Base-by-base conservation (phyloP, 2,797 vertebrate species). In the Sebastes trivittatus region DNA sequence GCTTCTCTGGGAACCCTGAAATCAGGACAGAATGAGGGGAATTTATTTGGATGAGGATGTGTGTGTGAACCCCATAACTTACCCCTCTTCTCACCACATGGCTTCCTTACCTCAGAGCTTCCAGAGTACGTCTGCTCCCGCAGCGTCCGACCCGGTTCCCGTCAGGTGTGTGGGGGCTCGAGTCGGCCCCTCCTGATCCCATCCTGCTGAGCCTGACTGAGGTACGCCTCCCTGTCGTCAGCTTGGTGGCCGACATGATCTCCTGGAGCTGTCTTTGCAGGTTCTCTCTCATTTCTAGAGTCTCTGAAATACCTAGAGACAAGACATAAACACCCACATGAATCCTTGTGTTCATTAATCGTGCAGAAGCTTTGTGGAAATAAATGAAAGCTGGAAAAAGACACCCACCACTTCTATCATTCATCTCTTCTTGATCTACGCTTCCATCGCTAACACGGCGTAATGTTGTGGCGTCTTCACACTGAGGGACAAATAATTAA, bases 221-320 rank as follows among this genome's bases (percentile, higher is more conserved):
- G 13, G 93, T 77, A 16, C 96, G 96, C 18, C 96, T 96, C 3
- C 95, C 96, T n/a, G 94, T 95, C 0, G 95, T 95, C 54, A 98
- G 74, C 1, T 96, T 97, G 18, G 98, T 99, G 73, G 98, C 98
- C 32, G 98, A 97, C 98, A 99, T 99, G 83, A 99, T 97, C 95
- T 98, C 98, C 90, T 99, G 97, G 20, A 99, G 95, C 88, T 99
- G 98, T 69, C 92, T 96, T 58, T 99, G 98, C 82, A 99, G 96
- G 87, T 93, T 97, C 83, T 98, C 97, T 75, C 98, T 97, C 98
- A 99, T 98, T 93, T 98, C 97, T 69, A 98, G 89, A 2, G 97
- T 96, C 88, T 98, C 97, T 11, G 96, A 97, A 82, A 98, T 90
- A 89, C 94, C 96, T 98, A 64, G 27, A 61, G 11, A 52, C 23